Percentiles rank a stretch among this genome's conserved stretches.
Conservation (phyloP, 2,888 invertebrate species). For the Melanotus villosus region DNA sequence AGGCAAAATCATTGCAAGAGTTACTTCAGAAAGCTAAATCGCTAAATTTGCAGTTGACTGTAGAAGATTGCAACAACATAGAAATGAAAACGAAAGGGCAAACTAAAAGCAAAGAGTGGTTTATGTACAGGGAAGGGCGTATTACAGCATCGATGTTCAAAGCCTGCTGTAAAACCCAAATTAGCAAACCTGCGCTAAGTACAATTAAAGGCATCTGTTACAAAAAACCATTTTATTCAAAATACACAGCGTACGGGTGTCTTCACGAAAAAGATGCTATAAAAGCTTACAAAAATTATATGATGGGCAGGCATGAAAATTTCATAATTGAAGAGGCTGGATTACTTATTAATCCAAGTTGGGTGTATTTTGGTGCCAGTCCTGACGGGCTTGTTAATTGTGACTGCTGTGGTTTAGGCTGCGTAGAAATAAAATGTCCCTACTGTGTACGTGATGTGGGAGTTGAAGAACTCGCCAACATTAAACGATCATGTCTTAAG, state of each 20-base stretch:
- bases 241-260: neutral
- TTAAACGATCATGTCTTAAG: no score
- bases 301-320: neutral
- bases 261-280: neutral
- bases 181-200: neutral
- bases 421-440: neutral
- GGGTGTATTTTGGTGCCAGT: neutral
- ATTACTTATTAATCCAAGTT: neutral
- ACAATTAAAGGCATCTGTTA: neutral
- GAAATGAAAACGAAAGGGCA: neutral
- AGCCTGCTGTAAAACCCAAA: neutral
- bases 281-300: neutral
- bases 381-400: no score
- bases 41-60: neutral
- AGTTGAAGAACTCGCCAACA: neutral
- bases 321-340: neutral
- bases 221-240: neutral
- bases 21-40: neutral
- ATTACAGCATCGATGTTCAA: neutral
- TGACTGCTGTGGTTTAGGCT: neutral
- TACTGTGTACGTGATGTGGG: neutral
- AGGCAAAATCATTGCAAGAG: neutral
- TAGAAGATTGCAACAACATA: neutral
- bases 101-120: neutral
- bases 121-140: neutral